A percentile compares a stretch with the other conserved stretches of the same genome.
Evolutionary conservation across 2,888 invertebrate species (phyloP).

Genomic region (Ptychoptera albimana): DNA sequence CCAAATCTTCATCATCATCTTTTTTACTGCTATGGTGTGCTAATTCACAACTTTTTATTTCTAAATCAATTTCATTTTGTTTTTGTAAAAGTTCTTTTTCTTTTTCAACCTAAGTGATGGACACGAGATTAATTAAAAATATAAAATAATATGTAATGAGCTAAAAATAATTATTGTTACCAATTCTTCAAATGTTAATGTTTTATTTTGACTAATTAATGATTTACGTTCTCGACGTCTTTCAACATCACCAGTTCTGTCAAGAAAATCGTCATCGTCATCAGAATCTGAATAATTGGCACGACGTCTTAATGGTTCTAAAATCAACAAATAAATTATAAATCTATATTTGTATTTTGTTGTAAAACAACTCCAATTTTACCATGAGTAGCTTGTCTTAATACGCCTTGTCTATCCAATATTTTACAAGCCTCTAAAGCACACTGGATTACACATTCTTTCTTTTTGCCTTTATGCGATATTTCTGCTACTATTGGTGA

Average conservation of each 20-base stretch:
- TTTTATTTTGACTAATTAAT: constrained; percentile 17
- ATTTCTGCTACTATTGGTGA: constrained; percentile 70
- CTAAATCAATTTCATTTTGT: constrained; percentile 41
- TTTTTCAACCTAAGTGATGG: constrained; percentile 18
- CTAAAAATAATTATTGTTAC: too few species aligned
- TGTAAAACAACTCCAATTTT: constrained; percentile 12
- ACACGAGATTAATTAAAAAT: constrained; percentile 6
- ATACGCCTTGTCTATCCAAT: constrained; percentile 71
- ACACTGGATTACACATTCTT: constrained; percentile 83
- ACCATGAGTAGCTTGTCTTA: constrained; percentile 80
- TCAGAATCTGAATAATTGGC: constrained; percentile 67
- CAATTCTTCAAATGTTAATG: constrained; percentile 48
- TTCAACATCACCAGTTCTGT: constrained; percentile 86
- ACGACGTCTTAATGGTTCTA: constrained; percentile 70
- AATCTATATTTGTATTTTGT: not conserved
- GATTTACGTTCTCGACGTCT: constrained; percentile 58
- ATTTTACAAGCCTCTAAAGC: constrained; percentile 89
- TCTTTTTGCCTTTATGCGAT: constrained; percentile 80
- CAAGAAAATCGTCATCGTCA: constrained; percentile 91
- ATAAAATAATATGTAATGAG: not conserved
- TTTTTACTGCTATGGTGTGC: constrained; percentile 17
- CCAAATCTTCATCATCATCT: constrained; percentile 54
- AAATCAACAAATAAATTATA: constrained; percentile 10
- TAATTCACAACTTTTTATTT: constrained; percentile 28
- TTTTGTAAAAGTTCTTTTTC: constrained; percentile 35